Conservation (phyloP, 2,888 invertebrate species). For the Aplocera efformata region DNA sequence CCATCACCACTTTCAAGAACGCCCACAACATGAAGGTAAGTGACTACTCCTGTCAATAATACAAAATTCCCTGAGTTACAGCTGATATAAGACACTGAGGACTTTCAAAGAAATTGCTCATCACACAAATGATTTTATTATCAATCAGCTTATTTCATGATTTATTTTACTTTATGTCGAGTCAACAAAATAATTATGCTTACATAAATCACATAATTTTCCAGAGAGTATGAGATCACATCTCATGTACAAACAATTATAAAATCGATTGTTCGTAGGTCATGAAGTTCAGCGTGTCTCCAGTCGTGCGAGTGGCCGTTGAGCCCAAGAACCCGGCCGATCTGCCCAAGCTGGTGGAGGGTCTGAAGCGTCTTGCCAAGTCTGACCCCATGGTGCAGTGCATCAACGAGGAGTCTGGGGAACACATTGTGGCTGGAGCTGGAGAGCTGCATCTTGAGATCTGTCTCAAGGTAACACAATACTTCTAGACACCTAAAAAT, state of each 20-base stretch:
- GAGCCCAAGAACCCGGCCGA: conserved; percentile 99
- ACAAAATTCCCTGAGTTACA: no score
- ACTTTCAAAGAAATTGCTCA: no score
- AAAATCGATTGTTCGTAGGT: conserved; percentile 78
- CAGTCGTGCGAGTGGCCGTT: conserved; percentile 99
- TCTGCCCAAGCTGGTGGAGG: conserved; percentile 98
- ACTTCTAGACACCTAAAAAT: no score
- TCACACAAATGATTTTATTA: no score
- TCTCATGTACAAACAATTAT: no score
- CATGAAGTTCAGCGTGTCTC: conserved; percentile 99
- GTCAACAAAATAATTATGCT: no score
- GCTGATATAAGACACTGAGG: no score
- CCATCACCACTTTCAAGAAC: conserved; percentile 98
- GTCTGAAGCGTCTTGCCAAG: conserved; percentile 99
- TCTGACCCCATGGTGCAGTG: conserved; percentile 99
- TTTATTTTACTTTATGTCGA: no score
- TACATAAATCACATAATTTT: no score
- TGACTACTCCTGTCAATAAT: neutral
- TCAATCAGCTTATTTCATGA: no score
- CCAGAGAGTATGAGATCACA: no score
- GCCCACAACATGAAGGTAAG: conserved; percentile 97
- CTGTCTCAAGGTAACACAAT: conserved; percentile 89
- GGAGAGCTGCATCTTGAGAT: conserved; percentile 99
- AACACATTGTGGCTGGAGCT: conserved; percentile 99
- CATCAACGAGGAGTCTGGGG: conserved; percentile 99